A percentile compares a stretch with the other conserved stretches of the same genome.
Conservation (phyloP, 1,140 invertebrate genomes). For the Pantala flavescens region DNA sequence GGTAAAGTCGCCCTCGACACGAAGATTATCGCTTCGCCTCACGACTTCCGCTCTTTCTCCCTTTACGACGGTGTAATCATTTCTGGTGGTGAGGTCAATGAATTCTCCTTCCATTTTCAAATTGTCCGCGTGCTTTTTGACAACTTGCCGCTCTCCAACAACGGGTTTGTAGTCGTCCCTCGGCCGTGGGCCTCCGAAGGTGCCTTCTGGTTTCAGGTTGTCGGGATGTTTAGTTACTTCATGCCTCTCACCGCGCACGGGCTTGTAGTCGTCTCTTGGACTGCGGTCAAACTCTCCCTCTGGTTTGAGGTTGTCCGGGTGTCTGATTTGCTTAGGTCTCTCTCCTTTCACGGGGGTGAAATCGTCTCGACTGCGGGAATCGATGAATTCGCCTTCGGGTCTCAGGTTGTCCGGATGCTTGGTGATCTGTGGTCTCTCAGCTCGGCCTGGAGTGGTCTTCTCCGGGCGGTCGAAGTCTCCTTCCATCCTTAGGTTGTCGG, state of each 20-base stretch:
- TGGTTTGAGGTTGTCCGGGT: constrained; percentile 40
- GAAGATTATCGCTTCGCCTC: constrained; percentile 38
- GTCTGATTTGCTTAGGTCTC: constrained; percentile 18
- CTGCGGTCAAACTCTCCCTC: constrained; percentile 44
- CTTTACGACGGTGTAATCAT: background rate
- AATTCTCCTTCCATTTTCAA: constrained; percentile 20
- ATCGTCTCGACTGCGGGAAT: constrained; percentile 27
- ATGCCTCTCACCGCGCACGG: constrained; percentile 23
- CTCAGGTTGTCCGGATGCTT: constrained; percentile 42
- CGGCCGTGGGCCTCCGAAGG: constrained; percentile 27
- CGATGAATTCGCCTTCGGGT: constrained; percentile 44
- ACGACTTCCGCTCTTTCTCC: constrained; percentile 30
- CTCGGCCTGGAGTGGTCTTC: constrained; percentile 27
- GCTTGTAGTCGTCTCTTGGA: constrained; percentile 35
- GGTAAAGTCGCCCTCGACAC: constrained; percentile 37
- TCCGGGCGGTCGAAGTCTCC: constrained; percentile 47
- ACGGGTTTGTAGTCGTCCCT: constrained; percentile 20
- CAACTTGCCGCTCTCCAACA: constrained; percentile 20
- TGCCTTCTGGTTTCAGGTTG: constrained; percentile 38
- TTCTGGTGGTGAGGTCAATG: background rate
- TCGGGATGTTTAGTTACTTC: constrained; percentile 24
- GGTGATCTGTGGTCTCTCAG: constrained; percentile 31
- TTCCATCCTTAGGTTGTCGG: constrained; percentile 57
- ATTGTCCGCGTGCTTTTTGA: constrained; percentile 25
- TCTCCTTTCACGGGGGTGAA: constrained; percentile 29